Evolutionary conservation across 2,797 vertebrate species (phyloP).

Genomic region (Xenopus petersii): DNA sequence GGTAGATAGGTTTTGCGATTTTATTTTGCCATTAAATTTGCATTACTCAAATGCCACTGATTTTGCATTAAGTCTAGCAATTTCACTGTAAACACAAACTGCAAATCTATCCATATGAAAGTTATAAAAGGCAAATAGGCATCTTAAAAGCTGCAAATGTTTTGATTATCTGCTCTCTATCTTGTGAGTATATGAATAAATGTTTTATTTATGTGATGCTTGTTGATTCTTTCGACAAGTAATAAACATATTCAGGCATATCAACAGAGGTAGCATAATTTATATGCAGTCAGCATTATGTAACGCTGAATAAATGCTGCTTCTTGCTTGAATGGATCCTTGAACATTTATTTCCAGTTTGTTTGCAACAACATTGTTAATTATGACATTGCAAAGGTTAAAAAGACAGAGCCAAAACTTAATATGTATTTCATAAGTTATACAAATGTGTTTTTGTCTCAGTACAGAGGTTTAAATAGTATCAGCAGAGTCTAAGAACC

Average conservation of each 20-base stretch:
- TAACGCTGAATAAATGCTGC: slow-evolving; percentile 9
- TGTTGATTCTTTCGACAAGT: slow-evolving; percentile 47
- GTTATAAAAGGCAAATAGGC: slow-evolving; percentile 44
- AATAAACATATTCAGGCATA: slow-evolving; percentile 47
- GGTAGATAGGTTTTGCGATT: slow-evolving; percentile 27
- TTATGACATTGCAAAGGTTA: slow-evolving; percentile 13
- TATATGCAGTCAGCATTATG: slow-evolving; percentile 44
- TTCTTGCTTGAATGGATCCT: slow-evolving; percentile 29
- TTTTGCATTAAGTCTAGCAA: slow-evolving; percentile 45
- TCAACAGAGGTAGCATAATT: slow-evolving; percentile 40
- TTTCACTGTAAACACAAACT: slow-evolving; percentile 44
- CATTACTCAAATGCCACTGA: slow-evolving; percentile 46
- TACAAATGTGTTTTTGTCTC: neutral
- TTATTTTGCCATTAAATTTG: slow-evolving; percentile 49
- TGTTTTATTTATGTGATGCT: slow-evolving; percentile 48
- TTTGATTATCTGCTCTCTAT: slow-evolving; percentile 47
- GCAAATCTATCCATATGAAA: slow-evolving; percentile 46
- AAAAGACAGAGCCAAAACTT: neutral
- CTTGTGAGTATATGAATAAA: slow-evolving; percentile 47
- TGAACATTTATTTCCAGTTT: slow-evolving; percentile 12
- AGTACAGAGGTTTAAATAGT: neutral
- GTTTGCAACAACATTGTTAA: slow-evolving; percentile 16
- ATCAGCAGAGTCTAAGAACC: neutral
- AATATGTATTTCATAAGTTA: slow-evolving; percentile 5
- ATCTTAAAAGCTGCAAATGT: slow-evolving; percentile 47